phyloP scores from a whole-genome alignment of 2,113 vertebrate species.

The Glareola pratincola region DNA sequence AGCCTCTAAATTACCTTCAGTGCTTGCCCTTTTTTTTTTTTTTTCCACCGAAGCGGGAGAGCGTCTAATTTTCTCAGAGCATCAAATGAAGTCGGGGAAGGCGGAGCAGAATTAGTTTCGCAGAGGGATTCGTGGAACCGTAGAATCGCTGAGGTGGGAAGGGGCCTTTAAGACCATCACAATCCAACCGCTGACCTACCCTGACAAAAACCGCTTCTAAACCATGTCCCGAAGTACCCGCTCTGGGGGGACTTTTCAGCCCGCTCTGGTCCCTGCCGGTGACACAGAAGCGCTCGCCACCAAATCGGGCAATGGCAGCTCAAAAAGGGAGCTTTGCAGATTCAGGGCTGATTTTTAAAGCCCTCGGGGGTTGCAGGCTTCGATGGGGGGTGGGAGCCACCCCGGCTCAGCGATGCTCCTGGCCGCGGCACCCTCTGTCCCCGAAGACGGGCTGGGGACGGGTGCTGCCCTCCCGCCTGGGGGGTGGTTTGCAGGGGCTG shows the following conservation, averaged over 20 bases:
- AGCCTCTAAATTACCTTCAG: slow-evolving; percentile 25
- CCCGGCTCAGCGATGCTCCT: not conserved
- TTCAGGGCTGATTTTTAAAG: not conserved
- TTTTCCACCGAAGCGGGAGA: not conserved
- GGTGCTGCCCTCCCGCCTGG: accelerated
- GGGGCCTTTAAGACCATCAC: no score
- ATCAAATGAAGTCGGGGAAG: not conserved
- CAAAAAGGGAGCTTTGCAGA: not conserved
- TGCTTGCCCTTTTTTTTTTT: not conserved
- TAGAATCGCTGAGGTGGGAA: no score
- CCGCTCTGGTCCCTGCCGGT: not conserved
- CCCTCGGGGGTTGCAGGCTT: not conserved
- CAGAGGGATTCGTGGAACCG: not conserved
- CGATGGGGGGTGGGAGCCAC: not conserved
- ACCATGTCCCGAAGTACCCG: no score
- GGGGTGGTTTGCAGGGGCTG: not conserved
- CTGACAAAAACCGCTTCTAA: no score
- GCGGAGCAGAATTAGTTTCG: not conserved
- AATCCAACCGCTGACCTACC: no score
- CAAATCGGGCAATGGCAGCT: not conserved
- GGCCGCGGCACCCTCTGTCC: not conserved
- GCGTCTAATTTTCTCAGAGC: slow-evolving; percentile 36
- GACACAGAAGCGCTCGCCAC: not conserved
- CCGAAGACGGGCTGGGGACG: not conserved
- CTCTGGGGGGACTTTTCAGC: no score